Conservation (phyloP, 2,797 vertebrate species). For the Danio jaintianensis region DNA sequence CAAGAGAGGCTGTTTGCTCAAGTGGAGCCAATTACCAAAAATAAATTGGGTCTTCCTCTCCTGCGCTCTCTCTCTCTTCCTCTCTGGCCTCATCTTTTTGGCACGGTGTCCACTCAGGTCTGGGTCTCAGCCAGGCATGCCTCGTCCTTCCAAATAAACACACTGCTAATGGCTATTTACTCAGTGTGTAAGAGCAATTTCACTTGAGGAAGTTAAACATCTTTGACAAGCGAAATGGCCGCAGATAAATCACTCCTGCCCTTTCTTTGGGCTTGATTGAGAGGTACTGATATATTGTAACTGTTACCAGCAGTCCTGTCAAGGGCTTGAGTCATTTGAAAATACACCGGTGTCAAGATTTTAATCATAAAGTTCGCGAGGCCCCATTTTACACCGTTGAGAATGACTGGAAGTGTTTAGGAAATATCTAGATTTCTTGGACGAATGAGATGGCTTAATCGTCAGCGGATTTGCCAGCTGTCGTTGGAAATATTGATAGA, state of each 20-base stretch:
- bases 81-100: conserved; percentile 68
- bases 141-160: conserved; percentile 82
- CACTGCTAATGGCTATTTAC: conserved; percentile 80
- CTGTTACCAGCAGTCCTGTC: conserved; percentile 72
- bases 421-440: conserved; percentile 57
- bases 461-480: conserved; percentile 59
- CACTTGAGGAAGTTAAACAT: conserved; percentile 79
- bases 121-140: conserved; percentile 68
- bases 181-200: conserved; percentile 77
- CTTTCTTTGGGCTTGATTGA: conserved; percentile 76
- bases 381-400: conserved; percentile 56
- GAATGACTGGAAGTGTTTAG: conserved; percentile 36
- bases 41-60: conserved; percentile 82
- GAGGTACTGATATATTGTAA: conserved; percentile 73
- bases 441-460: conserved; percentile 46
- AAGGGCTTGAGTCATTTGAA: conserved; percentile 59
- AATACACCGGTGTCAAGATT: conserved; percentile 71
- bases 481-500: conserved; percentile 57
- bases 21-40: conserved; percentile 85
- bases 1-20: conserved; percentile 80
- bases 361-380: conserved; percentile 60
- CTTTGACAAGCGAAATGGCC: conserved; percentile 80
- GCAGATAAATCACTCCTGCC: conserved; percentile 80
- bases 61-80: conserved; percentile 64
- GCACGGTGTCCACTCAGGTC: conserved; percentile 74